These are phyloP conservation scores for Amiota minor DNA, from an alignment of 2,888 invertebrate species.

Conservation along the genomic window DNA sequence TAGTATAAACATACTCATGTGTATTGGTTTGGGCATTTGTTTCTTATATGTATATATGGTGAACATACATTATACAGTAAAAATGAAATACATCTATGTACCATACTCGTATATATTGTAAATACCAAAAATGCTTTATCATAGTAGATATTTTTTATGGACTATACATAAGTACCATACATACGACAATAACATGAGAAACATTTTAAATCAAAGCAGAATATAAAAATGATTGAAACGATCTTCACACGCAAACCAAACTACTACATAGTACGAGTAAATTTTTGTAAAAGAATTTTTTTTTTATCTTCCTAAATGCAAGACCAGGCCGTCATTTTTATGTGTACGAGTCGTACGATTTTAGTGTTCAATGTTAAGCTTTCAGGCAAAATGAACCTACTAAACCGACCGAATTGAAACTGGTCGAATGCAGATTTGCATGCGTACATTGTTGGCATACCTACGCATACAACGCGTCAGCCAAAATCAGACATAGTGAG, in stretches of 20 bases:
- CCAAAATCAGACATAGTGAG: constrained; percentile 43
- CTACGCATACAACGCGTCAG: constrained; percentile 65
- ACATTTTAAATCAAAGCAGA: constrained; percentile 62
- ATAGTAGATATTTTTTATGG: no score
- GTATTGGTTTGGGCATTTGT: neutral
- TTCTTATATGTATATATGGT: neutral
- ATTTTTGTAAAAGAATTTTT: neutral
- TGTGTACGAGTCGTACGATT: constrained; percentile 1
- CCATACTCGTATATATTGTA: no score
- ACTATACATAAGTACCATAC: neutral
- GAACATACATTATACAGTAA: neutral
- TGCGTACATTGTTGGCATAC: constrained; percentile 70
- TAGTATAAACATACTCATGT: neutral
- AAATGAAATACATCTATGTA: no score
- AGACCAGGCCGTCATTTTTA: neutral
- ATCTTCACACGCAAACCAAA: constrained; percentile 58
- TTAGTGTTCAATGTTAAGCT: constrained; percentile 18
- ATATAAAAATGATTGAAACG: constrained; percentile 60
- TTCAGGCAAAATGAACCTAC: constrained; percentile 13
- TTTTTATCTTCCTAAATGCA: no score
- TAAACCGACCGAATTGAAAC: constrained; percentile 5
- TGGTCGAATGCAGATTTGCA: constrained; percentile 56
- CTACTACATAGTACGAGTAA: constrained; percentile 17
- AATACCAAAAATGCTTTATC: no score
- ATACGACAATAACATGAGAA: constrained; percentile 52